Conservation (phyloP, 2,888 invertebrate species). For the Pachymerium ferrugineum region DNA sequence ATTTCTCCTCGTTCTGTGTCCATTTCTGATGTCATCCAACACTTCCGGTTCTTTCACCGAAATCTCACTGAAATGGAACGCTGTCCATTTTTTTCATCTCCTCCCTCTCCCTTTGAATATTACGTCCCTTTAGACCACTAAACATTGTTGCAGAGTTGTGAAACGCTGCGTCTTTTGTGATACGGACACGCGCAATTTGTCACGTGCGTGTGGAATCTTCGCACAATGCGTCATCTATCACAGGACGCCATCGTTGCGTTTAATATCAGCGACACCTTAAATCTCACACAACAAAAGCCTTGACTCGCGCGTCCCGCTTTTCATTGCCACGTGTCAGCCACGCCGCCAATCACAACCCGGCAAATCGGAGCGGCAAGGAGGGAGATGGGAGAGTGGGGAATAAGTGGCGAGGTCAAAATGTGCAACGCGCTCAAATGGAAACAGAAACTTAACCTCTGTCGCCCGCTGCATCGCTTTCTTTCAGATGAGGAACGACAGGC, state of each 20-base stretch:
- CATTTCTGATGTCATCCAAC: conserved; percentile 1
- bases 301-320: neutral
- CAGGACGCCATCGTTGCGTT: conserved; percentile 18
- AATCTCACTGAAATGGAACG: neutral
- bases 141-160: neutral
- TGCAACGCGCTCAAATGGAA: conserved; percentile 21
- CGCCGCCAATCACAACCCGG: neutral
- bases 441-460: conserved; percentile 21
- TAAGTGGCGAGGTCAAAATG: conserved; percentile 21
- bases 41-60: neutral
- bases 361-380: neutral
- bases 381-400: neutral
- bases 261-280: conserved; percentile 21
- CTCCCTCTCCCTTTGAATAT: neutral
- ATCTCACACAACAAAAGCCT: conserved; percentile 10
- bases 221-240: conserved; percentile 21
- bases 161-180: conserved; percentile 1
- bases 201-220: conserved; percentile 15
- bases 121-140: neutral
- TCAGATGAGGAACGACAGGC: neutral
- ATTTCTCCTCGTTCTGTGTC: neutral
- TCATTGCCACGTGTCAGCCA: conserved; percentile 7
- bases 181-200: conserved; percentile 11
- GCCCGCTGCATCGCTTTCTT: conserved; percentile 1
- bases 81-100: neutral